Conservation (phyloP, 2,113 vertebrate species). For the Phoxinus phoxinus region DNA sequence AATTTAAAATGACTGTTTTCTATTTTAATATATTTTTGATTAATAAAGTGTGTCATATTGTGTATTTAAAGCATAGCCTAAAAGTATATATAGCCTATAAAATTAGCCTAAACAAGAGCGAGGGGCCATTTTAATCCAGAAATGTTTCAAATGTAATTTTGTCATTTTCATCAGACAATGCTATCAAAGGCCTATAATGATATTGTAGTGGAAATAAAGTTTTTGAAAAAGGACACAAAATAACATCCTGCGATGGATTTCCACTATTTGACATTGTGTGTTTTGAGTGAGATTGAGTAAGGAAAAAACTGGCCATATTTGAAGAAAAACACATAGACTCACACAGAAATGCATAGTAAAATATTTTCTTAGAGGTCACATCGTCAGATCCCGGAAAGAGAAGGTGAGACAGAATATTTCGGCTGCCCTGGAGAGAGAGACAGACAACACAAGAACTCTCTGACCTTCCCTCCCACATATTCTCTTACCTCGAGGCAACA, state of each 20-base stretch:
- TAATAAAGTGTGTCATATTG: background rate
- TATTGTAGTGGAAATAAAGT: background rate
- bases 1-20: background rate
- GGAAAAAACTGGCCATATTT: no score
- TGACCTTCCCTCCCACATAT: constrained; percentile 43
- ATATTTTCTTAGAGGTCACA: constrained; percentile 14
- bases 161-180: background rate
- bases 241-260: background rate
- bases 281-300: no score
- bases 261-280: background rate
- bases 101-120: background rate
- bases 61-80: background rate
- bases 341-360: background rate
- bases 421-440: background rate
- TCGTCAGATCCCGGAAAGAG: constrained; percentile 14
- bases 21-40: no score
- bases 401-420: constrained; percentile 38
- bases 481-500: constrained; percentile 50
- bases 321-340: background rate
- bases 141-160: background rate
- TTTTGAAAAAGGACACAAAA: background rate
- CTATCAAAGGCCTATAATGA: background rate
- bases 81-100: background rate
- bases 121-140: background rate
- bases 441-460: constrained; percentile 23